These are phyloP conservation scores for Vireo altiloquus DNA, from an alignment of 2,113 vertebrate genomes.

Conservation along the genomic window DNA sequence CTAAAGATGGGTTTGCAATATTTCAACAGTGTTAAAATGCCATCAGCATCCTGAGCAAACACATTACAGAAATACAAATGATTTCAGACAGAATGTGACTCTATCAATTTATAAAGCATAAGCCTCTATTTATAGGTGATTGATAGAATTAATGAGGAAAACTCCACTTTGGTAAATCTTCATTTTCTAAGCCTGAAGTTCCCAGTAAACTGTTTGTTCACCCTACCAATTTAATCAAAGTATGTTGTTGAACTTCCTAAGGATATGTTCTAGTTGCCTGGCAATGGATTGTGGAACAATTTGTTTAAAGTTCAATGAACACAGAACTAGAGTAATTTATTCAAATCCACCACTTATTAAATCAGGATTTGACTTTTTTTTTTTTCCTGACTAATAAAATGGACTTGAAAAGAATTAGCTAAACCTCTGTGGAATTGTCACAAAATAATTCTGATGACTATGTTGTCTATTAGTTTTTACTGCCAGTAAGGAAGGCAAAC, in stretches of 20 bases:
- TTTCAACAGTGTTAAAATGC: neutral
- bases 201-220: conserved; percentile 45
- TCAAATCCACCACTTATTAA: conserved; percentile 68
- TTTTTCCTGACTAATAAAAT: conserved; percentile 59
- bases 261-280: conserved; percentile 50
- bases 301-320: conserved; percentile 67
- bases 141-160: conserved; percentile 23
- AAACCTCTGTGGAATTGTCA: conserved; percentile 56
- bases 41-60: neutral
- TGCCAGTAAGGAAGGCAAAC: neutral
- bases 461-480: conserved; percentile 41
- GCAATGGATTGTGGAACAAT: conserved; percentile 59
- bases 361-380: conserved; percentile 62
- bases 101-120: neutral
- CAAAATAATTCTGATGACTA: conserved; percentile 53
- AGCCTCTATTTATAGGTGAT: conserved; percentile 3
- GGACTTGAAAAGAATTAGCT: conserved; percentile 65
- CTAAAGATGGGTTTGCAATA: neutral
- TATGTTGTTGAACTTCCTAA: conserved; percentile 41
- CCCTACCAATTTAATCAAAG: conserved; percentile 11
- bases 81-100: neutral
- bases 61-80: neutral
- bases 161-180: neutral
- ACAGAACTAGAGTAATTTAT: conserved; percentile 68
- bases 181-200: conserved; percentile 22